Percentiles rank a stretch among this genome's conserved stretches.
phyloP scores from a whole-genome alignment of 2,797 vertebrate genomes.

The Lepilemur ruficaudatus region DNA sequence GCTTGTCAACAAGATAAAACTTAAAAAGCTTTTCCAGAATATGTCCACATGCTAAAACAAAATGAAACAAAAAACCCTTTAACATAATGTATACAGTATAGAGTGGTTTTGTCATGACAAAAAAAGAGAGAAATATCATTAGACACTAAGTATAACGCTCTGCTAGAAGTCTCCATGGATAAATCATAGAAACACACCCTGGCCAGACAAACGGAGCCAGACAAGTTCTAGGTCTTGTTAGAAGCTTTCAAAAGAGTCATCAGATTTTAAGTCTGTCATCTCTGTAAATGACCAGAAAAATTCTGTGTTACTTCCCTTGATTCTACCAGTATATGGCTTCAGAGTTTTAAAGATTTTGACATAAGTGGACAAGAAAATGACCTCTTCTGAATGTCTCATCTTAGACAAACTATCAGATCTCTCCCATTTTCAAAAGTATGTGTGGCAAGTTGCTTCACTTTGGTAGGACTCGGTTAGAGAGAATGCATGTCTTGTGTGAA shows the following conservation, averaged over 20 bases:
- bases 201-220: constrained; percentile 80
- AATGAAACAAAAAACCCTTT: constrained; percentile 70
- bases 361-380: constrained; percentile 80
- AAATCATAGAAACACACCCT: constrained; percentile 79
- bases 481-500: not conserved
- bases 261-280: constrained; percentile 81
- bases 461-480: not conserved
- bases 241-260: constrained; percentile 80
- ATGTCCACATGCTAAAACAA: constrained; percentile 67
- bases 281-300: constrained; percentile 79
- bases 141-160: constrained; percentile 81
- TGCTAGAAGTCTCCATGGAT: constrained; percentile 81
- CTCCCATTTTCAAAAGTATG: not conserved
- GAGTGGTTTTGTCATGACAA: constrained; percentile 79
- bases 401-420: constrained; percentile 13
- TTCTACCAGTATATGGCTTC: constrained; percentile 76
- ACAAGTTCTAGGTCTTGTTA: constrained; percentile 80
- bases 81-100: constrained; percentile 81
- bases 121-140: constrained; percentile 79
- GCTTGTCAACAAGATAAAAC: constrained; percentile 81
- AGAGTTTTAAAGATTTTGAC: constrained; percentile 80
- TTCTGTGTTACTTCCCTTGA: constrained; percentile 77
- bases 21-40: constrained; percentile 83
- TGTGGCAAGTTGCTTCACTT: not conserved
- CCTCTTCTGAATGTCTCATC: constrained; percentile 63